Conservation (phyloP, 2,888 invertebrate species). For the Pristionchus maxplancki region DNA sequence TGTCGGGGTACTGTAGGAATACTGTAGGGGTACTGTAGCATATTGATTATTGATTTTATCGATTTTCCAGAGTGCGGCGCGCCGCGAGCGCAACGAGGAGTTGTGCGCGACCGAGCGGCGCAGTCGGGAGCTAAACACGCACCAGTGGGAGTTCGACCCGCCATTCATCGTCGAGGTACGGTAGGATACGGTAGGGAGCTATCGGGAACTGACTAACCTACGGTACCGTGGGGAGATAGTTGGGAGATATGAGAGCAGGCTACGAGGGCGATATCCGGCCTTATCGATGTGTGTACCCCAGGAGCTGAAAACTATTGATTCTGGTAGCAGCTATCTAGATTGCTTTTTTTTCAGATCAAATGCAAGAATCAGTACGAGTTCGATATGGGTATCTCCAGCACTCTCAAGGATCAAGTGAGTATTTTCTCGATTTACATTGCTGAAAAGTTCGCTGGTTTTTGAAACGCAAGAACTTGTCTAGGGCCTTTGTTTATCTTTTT, state of each 20-base stretch:
- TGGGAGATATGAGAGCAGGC: too few species aligned
- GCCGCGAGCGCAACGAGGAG: slow-evolving; percentile 65
- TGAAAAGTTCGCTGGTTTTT: not conserved
- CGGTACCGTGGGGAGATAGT: too few species aligned
- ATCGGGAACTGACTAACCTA: slow-evolving; percentile 38
- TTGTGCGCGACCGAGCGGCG: slow-evolving; percentile 61
- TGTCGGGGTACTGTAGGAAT: not conserved
- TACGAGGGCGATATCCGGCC: too few species aligned
- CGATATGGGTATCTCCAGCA: slow-evolving; percentile 52
- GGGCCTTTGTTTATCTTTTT: not conserved
- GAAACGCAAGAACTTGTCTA: too few species aligned
- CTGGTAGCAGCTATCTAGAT: too few species aligned
- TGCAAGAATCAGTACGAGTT: slow-evolving; percentile 54
- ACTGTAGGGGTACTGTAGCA: not conserved
- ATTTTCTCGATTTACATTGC: not conserved
- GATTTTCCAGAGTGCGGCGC: not conserved
- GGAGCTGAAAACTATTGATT: too few species aligned
- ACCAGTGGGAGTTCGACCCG: slow-evolving; percentile 66
- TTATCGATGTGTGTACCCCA: too few species aligned
- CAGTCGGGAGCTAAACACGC: slow-evolving; percentile 62
- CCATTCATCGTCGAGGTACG: slow-evolving; percentile 66
- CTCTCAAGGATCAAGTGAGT: slow-evolving; percentile 51
- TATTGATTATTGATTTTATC: not conserved
- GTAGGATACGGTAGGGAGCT: slow-evolving; percentile 48
- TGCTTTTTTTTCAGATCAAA: slow-evolving; percentile 55